Conservation (phyloP, 2,113 vertebrate species). For the Eonycteris spelaea region DNA sequence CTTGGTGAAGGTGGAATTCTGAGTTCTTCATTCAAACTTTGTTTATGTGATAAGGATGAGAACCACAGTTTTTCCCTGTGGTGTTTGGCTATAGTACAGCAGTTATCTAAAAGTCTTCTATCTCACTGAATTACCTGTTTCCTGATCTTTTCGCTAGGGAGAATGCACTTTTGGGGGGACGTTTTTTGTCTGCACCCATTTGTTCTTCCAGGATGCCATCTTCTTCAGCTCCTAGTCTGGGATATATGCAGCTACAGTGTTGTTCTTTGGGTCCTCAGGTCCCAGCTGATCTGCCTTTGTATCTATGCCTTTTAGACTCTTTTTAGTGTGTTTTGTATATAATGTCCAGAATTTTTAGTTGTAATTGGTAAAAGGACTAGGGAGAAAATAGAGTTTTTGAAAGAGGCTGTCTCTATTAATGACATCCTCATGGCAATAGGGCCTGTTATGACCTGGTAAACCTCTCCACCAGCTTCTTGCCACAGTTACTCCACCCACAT, state of each 20-base stretch:
- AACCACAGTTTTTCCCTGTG: background rate
- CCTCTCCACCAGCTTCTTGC: slow-evolving; percentile 23
- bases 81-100: background rate
- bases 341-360: background rate
- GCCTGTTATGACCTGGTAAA: background rate
- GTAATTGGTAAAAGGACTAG: background rate
- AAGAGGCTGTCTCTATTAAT: background rate
- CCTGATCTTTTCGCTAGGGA: background rate
- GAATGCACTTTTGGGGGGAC: background rate
- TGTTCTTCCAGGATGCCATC: background rate
- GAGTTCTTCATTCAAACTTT: background rate
- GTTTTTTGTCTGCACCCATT: background rate
- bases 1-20: background rate
- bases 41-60: background rate
- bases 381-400: background rate
- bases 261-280: background rate
- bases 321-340: background rate
- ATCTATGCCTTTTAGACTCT: background rate
- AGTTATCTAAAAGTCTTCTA: background rate
- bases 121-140: background rate
- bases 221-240: background rate
- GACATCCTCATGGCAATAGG: background rate
- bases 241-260: background rate
- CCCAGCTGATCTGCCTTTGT: background rate
- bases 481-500: background rate